Evolutionary conservation across 2,113 vertebrate species (phyloP), one percentile per base, ranked within the genome.

Genomic region (Alethe diademata): DNA sequence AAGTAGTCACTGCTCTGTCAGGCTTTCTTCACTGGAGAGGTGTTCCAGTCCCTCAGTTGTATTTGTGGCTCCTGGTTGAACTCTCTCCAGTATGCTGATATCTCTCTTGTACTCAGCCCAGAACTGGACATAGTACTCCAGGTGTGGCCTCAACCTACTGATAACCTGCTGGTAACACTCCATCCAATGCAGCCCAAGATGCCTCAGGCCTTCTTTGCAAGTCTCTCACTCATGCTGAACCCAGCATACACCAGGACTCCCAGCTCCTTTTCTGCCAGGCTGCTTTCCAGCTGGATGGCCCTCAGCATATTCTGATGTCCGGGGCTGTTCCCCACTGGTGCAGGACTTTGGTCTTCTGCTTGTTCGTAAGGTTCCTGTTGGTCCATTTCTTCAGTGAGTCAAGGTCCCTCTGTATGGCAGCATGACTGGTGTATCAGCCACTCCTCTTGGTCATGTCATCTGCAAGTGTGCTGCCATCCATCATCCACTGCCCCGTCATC

Each of bases 351-450:
- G 7, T 9, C 4, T 69, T 81, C 38, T 36, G 16, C 2, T 24
- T 61, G 15, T 10, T 74, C 14, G 14, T 56, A 56, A 70, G 9
- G 17, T 54, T 82, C 40, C 40, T 75, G 24, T 61, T 54, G 40
- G 20, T 31, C 14, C 56, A 15, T 61, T 82, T 54, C 54, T 75
- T 36, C 40, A 35, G 20, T 19, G 54, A 61, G n/a, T 35, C 54
- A 47, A 19, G 25, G 17, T 61, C 9, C 17, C n/a, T 69, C 17
- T 54, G 20, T 29, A 35, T 13, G 29, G 70, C 40, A 82, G 20
- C 35, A 53, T 0, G 0, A 29, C 69, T 31, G 35, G 38, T n/a
- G 6, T 19, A 40, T 47, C n/a, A 47, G 40, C n/a, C 47, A 6
- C 70, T 82, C 9, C 2, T 26, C 38, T 40, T 40, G 47, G 9